Percentiles rank a stretch among this genome's conserved stretches.
phyloP scores from a whole-genome alignment of 1,140 invertebrate genomes.

The Zaprionus vittiger region DNA sequence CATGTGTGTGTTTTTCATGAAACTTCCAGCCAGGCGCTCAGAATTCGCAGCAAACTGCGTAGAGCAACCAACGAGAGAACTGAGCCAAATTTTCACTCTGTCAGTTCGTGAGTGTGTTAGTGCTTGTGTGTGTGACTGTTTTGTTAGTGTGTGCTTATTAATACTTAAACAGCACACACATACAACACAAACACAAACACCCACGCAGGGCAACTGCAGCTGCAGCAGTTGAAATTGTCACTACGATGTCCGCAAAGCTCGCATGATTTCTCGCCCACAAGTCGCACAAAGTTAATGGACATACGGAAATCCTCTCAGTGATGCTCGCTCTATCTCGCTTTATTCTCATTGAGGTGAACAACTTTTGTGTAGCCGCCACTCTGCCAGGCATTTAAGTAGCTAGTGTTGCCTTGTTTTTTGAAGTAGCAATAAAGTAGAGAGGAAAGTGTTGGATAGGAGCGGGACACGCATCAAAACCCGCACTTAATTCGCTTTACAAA shows the following conservation, averaged over 20 bases:
- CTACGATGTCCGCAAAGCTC: slow-evolving; percentile 49
- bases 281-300: slow-evolving; percentile 64
- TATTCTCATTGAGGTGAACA: not conserved
- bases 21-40: slow-evolving; percentile 67
- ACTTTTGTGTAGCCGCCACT: not conserved
- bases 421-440: not conserved
- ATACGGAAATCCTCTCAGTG: not conserved
- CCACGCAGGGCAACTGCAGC: slow-evolving; percentile 1
- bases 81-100: slow-evolving; percentile 14
- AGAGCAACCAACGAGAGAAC: slow-evolving; percentile 13
- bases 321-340: not conserved
- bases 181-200: slow-evolving; percentile 10
- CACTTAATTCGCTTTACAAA: slow-evolving; percentile 71
- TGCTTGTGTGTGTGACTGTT: slow-evolving; percentile 4
- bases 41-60: slow-evolving; percentile 43
- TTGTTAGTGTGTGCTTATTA: slow-evolving; percentile 30
- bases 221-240: slow-evolving; percentile 33
- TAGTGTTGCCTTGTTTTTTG: slow-evolving; percentile 26
- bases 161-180: slow-evolving; percentile 34
- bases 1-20: slow-evolving; percentile 56
- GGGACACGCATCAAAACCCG: slow-evolving; percentile 53
- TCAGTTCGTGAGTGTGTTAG: slow-evolving; percentile 25
- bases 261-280: slow-evolving; percentile 53
- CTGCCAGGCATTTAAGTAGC: slow-evolving; percentile 44
- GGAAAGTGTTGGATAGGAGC: not conserved